Evolutionary conservation across 2,113 vertebrate genomes (phyloP), one percentile per base, ranked within the genome.

Genomic region (Pteropus alecto): DNA sequence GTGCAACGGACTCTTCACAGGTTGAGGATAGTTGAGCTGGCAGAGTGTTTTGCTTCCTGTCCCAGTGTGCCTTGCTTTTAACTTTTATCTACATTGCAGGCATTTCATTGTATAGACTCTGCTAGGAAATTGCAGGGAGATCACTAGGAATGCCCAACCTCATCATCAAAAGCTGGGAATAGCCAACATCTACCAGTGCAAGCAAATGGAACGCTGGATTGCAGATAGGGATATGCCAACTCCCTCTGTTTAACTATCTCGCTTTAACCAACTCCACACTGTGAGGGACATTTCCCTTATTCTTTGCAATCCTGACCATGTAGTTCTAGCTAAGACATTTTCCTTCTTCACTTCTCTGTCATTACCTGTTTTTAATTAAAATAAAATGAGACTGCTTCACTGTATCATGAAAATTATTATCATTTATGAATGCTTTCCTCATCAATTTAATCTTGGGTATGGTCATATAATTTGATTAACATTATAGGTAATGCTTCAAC

Each of bases 291-390:
- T 63, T 60, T 84, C 24, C 30, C 56, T 65, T 51, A n/a, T 41
- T 94, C 21, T 83, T 26, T 61, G 56, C 41, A 86, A 73, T 77
- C 68, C 16, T 92, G 48, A 93, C 19, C 10, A 87, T 1, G 8
- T 68, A n/a, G 73, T 73, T 82, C 35, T 33, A 95, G 67, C 35
- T 73, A 46, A 74, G 28, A 76, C 3, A 9, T 67, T 84, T 61
- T 61, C 15, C 11, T 14, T 61, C 81, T 90, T 26, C 33, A 81
- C 21, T 93, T 90, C 11, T 87, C 63, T 51, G n/a, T 73, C 87
- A 41, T 92, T 92, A 83, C 9, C 60, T 90, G 51, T 74, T 85
- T 94, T 95, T 82, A 98, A 95, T 95, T 95, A 97, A 96, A 93
- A 73, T 82, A 93, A 90, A 96, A 97, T 78, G 60, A 96, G 60